Evolutionary conservation across 2,797 vertebrate species (phyloP).

Genomic region (Typhlichthys eigenmanni): DNA sequence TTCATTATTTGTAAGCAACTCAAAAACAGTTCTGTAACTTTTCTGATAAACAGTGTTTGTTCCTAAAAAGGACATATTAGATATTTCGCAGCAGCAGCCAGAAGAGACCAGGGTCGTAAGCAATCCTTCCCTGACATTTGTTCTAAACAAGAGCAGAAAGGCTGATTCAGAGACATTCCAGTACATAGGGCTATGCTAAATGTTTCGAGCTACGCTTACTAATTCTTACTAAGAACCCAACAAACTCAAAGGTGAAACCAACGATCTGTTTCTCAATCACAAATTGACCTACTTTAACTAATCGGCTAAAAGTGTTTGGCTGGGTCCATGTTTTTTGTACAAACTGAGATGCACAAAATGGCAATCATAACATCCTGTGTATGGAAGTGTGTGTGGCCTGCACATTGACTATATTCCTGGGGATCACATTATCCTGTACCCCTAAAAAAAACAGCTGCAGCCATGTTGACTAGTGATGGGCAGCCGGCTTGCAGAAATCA

Average conservation of each 20-base stretch:
- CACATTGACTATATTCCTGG: slow-evolving; percentile 25
- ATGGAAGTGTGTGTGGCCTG: slow-evolving; percentile 7
- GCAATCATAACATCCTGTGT: slow-evolving; percentile 11
- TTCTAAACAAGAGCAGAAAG: background rate
- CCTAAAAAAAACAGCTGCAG: background rate
- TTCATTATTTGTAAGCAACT: too few relatives aligned
- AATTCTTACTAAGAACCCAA: background rate
- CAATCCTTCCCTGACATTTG: background rate
- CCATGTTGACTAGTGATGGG: slow-evolving; percentile 46
- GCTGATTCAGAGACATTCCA: slow-evolving; percentile 3
- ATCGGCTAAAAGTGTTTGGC: slow-evolving; percentile 46
- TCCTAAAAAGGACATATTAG: too few relatives aligned
- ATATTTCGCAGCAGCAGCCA: background rate
- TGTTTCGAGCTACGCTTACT: slow-evolving; percentile 4
- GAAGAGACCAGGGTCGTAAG: background rate
- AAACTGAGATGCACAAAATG: background rate
- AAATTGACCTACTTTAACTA: slow-evolving; percentile 34
- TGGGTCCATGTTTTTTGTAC: slow-evolving; percentile 12
- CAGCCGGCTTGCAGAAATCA: slow-evolving; percentile 21
- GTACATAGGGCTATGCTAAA: slow-evolving; percentile 5
- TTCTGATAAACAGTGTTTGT: too few relatives aligned
- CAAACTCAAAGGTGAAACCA: background rate
- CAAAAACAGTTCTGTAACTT: too few relatives aligned
- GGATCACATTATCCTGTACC: background rate
- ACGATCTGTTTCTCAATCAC: slow-evolving; percentile 24